Conservation (phyloP, 2,888 invertebrate genomes). For the Tenthredo scrophulariae region DNA sequence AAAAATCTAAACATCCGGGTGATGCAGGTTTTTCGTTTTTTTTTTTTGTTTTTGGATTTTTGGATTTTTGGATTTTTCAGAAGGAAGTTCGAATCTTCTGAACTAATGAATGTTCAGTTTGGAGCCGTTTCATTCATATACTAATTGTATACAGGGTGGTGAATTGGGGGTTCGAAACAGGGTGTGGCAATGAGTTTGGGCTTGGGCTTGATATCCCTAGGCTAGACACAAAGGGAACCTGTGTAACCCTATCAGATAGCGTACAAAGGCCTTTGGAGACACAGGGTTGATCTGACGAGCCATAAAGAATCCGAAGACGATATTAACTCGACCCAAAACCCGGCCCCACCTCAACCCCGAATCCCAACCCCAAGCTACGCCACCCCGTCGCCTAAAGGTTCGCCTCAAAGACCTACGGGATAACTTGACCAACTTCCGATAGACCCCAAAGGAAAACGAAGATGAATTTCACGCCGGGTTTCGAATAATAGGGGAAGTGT, state of each 20-base stretch:
- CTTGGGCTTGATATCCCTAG: not conserved
- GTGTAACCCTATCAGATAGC: constrained; percentile 36
- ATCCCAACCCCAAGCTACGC: not conserved
- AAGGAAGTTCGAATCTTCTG: not conserved
- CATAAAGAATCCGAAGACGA: constrained; percentile 50
- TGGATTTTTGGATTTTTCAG: no score
- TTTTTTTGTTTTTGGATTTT: no score
- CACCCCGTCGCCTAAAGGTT: constrained; percentile 6
- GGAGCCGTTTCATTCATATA: not conserved
- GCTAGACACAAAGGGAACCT: constrained; percentile 33
- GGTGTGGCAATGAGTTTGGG: not conserved
- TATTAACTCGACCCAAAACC: constrained; percentile 40
- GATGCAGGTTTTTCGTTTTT: no score
- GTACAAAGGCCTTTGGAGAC: constrained; percentile 47
- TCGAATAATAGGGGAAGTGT: not conserved
- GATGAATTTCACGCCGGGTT: constrained; percentile 18
- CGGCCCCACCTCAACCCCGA: not conserved
- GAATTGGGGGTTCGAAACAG: not conserved
- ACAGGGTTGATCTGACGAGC: constrained; percentile 49
- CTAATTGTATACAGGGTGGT: not conserved
- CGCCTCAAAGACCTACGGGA: constrained; percentile 45
- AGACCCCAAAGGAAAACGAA: constrained; percentile 46
- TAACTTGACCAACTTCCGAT: constrained; percentile 42
- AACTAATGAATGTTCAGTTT: not conserved
- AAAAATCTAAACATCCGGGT: no score